Evolutionary conservation across 2,888 invertebrate genomes (phyloP).

Genomic region (Venusia cambrica): DNA sequence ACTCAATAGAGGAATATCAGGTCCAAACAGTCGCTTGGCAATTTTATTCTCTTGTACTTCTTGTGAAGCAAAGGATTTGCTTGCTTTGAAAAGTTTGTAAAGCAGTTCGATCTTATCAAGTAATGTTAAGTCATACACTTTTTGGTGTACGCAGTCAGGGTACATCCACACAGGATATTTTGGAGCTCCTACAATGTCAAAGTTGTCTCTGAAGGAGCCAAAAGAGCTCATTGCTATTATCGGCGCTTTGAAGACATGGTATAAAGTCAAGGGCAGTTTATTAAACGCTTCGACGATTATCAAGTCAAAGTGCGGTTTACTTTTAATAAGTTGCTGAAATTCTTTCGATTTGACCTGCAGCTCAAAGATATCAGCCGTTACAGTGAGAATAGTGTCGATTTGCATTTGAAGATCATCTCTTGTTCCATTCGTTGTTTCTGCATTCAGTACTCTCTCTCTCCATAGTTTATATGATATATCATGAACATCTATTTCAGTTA

Average conservation of each 20-base stretch:
- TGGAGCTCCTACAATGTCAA: slow-evolving; percentile 29
- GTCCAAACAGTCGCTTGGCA: slow-evolving; percentile 34
- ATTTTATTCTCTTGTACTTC: slow-evolving; percentile 20
- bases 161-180: slow-evolving; percentile 32
- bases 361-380: slow-evolving; percentile 24
- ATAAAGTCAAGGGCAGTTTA: slow-evolving; percentile 29
- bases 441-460: slow-evolving; percentile 9
- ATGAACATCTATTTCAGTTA: slow-evolving; percentile 51
- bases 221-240: slow-evolving; percentile 43
- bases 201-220: slow-evolving; percentile 26
- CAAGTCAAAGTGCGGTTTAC: slow-evolving; percentile 39
- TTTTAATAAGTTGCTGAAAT: slow-evolving; percentile 32
- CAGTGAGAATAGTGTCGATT: slow-evolving; percentile 3
- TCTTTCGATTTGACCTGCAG: slow-evolving; percentile 31
- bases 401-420: slow-evolving; percentile 19
- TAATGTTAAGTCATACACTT: slow-evolving; percentile 8
- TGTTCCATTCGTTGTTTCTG: slow-evolving; percentile 9
- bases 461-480: slow-evolving; percentile 39
- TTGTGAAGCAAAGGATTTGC: neutral
- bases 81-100: slow-evolving; percentile 5
- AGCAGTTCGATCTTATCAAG: slow-evolving; percentile 32
- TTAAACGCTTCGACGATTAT: slow-evolving; percentile 38
- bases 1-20: slow-evolving; percentile 29
- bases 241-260: slow-evolving; percentile 40
- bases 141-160: slow-evolving; percentile 11